Percentiles rank a stretch among this genome's conserved stretches.
These are phyloP conservation scores for Bombus fervidus DNA, from an alignment of 1,140 invertebrate genomes.

Conservation along the genomic window DNA sequence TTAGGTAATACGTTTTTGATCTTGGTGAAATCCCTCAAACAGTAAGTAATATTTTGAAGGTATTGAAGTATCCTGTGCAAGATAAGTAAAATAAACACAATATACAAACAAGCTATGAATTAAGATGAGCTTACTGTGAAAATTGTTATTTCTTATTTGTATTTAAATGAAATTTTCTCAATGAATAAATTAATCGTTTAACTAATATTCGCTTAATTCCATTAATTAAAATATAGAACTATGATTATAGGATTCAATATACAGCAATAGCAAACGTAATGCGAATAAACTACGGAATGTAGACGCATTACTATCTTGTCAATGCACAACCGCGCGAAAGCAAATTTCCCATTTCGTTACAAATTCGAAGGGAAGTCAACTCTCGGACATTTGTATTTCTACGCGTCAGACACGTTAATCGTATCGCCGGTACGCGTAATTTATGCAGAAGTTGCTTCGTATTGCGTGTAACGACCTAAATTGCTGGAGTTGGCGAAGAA, in stretches of 20 bases:
- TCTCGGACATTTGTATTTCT: not conserved
- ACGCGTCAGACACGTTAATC: conserved; percentile 40
- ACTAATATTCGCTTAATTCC: too few relatives aligned
- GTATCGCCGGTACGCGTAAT: conserved; percentile 37
- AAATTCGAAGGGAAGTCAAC: not conserved
- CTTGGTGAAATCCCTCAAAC: conserved; percentile 33
- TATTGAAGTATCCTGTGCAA: too few relatives aligned
- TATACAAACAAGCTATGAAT: too few relatives aligned
- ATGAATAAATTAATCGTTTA: too few relatives aligned
- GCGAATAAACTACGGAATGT: not conserved
- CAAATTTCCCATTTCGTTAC: not conserved
- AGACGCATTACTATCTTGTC: not conserved
- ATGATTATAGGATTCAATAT: not conserved
- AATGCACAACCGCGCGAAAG: not conserved
- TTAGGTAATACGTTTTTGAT: conserved; percentile 68
- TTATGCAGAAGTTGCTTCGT: conserved; percentile 49
- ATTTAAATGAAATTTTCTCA: too few relatives aligned
- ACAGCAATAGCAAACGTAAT: too few relatives aligned
- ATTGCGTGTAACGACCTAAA: conserved; percentile 47
- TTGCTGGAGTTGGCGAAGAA: conserved; percentile 60
- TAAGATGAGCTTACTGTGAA: too few relatives aligned
- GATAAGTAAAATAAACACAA: too few relatives aligned
- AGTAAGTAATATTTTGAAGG: not conserved
- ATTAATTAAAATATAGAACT: not conserved
- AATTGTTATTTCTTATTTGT: too few relatives aligned